phyloP scores from a whole-genome alignment of 2,888 invertebrate genomes.

The Malachius bipustulatus region DNA sequence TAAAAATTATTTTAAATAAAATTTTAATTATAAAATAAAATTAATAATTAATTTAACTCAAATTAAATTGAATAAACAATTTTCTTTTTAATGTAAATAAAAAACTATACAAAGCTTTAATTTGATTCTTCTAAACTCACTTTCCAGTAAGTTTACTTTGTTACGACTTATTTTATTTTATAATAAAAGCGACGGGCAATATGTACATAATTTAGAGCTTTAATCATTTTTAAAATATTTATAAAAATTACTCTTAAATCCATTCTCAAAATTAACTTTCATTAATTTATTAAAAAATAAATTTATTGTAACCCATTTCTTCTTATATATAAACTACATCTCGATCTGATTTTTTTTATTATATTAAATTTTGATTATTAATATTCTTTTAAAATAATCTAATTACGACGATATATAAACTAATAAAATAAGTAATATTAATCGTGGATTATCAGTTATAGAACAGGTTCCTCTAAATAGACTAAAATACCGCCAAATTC shows the following conservation, averaged over 20 bases:
- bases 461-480: slow-evolving; percentile 58
- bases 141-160: slow-evolving; percentile 69
- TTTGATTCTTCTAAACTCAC: slow-evolving; percentile 54
- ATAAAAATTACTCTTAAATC: too few species aligned
- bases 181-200: slow-evolving; percentile 67
- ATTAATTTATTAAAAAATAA: slow-evolving; percentile 46
- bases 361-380: slow-evolving; percentile 41
- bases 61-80: slow-evolving; percentile 26
- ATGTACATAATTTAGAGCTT: slow-evolving; percentile 59
- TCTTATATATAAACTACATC: slow-evolving; percentile 52
- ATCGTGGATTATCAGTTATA: slow-evolving; percentile 55
- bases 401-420: slow-evolving; percentile 17
- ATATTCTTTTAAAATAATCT: slow-evolving; percentile 30
- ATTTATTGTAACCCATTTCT: slow-evolving; percentile 57
- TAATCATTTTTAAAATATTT: too few species aligned
- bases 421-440: slow-evolving; percentile 40
- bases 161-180: slow-evolving; percentile 67
- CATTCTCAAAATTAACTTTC: too few species aligned
- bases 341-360: too few species aligned
- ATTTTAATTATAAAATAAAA: slow-evolving; percentile 10
- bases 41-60: slow-evolving; percentile 19
- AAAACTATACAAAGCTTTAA: slow-evolving; percentile 55
- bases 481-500: slow-evolving; percentile 60
- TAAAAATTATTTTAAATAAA: slow-evolving; percentile 36
- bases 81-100: too few species aligned